These are phyloP conservation scores for Plebejus anna DNA, from an alignment of 2,888 invertebrate species.

Conservation along the genomic window DNA sequence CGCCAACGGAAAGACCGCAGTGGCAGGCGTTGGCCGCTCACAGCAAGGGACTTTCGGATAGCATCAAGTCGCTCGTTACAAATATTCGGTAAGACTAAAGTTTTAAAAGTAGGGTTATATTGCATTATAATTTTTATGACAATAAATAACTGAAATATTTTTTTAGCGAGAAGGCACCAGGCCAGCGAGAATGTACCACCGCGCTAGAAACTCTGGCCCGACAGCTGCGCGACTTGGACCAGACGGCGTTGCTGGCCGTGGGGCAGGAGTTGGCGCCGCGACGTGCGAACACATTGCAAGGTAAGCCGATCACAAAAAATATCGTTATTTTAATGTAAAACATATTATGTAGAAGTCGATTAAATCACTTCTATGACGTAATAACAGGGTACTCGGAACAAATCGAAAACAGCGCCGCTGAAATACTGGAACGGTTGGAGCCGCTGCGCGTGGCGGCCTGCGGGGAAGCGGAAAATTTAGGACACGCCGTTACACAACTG, in stretches of 20 bases:
- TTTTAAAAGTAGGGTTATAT: background rate
- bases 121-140: background rate
- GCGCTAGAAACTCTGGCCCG: slow-evolving; percentile 88
- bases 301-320: slow-evolving; percentile 40
- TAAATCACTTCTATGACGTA: background rate
- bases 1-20: slow-evolving; percentile 93
- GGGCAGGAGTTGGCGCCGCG: slow-evolving; percentile 86
- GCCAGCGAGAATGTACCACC: slow-evolving; percentile 94
- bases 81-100: slow-evolving; percentile 85
- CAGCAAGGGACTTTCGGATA: slow-evolving; percentile 97
- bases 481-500: slow-evolving; percentile 90
- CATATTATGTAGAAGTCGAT: background rate
- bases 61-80: slow-evolving; percentile 95
- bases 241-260: slow-evolving; percentile 92
- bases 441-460: slow-evolving; percentile 91
- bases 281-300: slow-evolving; percentile 85
- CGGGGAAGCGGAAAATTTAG: slow-evolving; percentile 94
- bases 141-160: background rate
- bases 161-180: slow-evolving; percentile 94
- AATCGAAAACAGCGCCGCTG: slow-evolving; percentile 88
- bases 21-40: slow-evolving; percentile 97
- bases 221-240: slow-evolving; percentile 90
- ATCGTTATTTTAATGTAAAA: background rate
- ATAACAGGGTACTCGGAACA: slow-evolving; percentile 85
- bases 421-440: slow-evolving; percentile 91